phyloP scores from a whole-genome alignment of 2,888 invertebrate genomes.

The Ormyrus rosae region DNA sequence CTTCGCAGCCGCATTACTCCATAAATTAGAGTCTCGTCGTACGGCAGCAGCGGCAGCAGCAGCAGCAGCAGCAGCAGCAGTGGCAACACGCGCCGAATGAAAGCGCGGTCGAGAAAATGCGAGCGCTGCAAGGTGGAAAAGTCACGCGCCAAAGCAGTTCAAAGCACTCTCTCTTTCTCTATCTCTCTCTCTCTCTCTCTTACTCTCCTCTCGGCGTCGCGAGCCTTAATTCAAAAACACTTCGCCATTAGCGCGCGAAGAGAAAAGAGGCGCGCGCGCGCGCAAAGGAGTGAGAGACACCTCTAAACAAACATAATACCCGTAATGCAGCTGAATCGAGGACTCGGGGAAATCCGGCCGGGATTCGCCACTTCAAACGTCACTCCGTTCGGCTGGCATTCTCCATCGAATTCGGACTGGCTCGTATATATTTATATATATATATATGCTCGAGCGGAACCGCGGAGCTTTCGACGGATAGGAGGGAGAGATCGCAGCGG shows the following conservation, averaged over 20 bases:
- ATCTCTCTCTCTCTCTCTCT: too few relatives aligned
- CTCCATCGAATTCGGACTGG: too few relatives aligned
- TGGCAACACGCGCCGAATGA: neutral
- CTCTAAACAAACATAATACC: neutral
- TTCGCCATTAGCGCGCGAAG: conserved; percentile 6
- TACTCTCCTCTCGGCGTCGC: too few relatives aligned
- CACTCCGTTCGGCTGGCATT: too few relatives aligned
- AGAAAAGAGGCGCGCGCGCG: neutral
- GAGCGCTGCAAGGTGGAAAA: conserved; percentile 3
- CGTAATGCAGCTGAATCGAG: conserved; percentile 1
- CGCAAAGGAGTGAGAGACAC: neutral
- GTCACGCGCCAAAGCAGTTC: neutral
- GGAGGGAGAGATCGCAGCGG: neutral
- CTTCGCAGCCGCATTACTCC: conserved; percentile 22
- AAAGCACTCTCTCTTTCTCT: conserved; percentile 3
- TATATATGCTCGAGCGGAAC: neutral
- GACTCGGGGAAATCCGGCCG: conserved; percentile 10
- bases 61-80: too few relatives aligned
- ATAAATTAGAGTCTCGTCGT: conserved; percentile 39
- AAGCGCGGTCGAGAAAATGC: neutral
- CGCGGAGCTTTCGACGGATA: neutral
- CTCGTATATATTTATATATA: too few relatives aligned
- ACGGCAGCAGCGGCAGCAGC: neutral
- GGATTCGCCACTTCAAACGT: neutral
- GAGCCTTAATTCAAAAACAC: conserved; percentile 40